Conservation (phyloP, 1,140 invertebrate species). For the Bombus superbus region DNA sequence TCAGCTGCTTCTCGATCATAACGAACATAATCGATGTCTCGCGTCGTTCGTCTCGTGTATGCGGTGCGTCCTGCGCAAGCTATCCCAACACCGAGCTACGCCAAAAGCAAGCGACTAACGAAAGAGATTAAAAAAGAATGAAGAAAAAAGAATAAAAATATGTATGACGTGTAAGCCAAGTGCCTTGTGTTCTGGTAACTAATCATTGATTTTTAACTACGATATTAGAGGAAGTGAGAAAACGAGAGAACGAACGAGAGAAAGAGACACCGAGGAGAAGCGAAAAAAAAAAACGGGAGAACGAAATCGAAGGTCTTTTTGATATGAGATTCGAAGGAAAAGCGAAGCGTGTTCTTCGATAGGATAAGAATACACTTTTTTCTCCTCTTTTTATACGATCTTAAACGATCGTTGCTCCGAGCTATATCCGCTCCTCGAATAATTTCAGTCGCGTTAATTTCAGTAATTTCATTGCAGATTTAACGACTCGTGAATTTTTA, state of each 20-base stretch:
- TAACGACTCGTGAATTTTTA: background rate
- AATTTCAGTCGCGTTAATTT: background rate
- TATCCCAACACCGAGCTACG: slow-evolving; percentile 76
- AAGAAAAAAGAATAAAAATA: slow-evolving; percentile 68
- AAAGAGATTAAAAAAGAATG: slow-evolving; percentile 57
- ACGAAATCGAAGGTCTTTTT: slow-evolving; percentile 49
- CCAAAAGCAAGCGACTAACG: slow-evolving; percentile 68
- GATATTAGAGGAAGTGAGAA: slow-evolving; percentile 73
- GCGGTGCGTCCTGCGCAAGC: slow-evolving; percentile 64
- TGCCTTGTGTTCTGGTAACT: slow-evolving; percentile 83
- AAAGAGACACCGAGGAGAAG: slow-evolving; percentile 40
- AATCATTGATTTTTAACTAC: slow-evolving; percentile 82
- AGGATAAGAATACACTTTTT: slow-evolving; percentile 14
- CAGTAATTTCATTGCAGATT: slow-evolving; percentile 44
- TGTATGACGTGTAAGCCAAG: slow-evolving; percentile 81
- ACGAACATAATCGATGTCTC: background rate
- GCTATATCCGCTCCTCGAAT: background rate
- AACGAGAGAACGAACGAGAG: slow-evolving; percentile 51
- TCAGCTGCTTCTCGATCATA: background rate
- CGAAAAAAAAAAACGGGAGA: slow-evolving; percentile 17
- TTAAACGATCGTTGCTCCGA: background rate
- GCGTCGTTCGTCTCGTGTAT: slow-evolving; percentile 30
- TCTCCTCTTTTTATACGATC: background rate
- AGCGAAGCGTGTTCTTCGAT: slow-evolving; percentile 35
- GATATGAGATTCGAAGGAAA: slow-evolving; percentile 21